Percentiles rank a stretch among this genome's conserved stretches.
Conservation (phyloP, 2,888 invertebrate species). For the Drosophila eohydei region DNA sequence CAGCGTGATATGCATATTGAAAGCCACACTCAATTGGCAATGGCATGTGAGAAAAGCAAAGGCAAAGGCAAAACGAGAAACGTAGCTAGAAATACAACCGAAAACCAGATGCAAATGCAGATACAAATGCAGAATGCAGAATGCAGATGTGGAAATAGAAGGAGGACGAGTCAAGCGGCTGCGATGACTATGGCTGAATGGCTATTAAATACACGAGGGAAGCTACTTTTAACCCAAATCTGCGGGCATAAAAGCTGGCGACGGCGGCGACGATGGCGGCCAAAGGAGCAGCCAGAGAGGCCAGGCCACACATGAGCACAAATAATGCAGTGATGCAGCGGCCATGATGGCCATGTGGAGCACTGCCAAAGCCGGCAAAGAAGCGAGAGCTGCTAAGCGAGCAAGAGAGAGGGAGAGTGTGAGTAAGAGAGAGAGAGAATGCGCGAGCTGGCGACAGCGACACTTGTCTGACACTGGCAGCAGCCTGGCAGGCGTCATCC, state of each 20-base stretch:
- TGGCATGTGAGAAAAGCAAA: slow-evolving; percentile 24
- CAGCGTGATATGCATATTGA: slow-evolving; percentile 33
- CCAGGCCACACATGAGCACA: slow-evolving; percentile 68
- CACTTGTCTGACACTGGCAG: slow-evolving; percentile 63
- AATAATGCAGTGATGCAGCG: slow-evolving; percentile 66
- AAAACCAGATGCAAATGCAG: slow-evolving; percentile 27
- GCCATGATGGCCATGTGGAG: slow-evolving; percentile 68
- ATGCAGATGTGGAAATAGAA: slow-evolving; percentile 16
- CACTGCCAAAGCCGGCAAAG: slow-evolving; percentile 70
- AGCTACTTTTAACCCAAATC: slow-evolving; percentile 79
- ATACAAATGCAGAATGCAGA: slow-evolving; percentile 26
- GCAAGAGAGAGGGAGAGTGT: background rate
- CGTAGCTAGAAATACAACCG: slow-evolving; percentile 21
- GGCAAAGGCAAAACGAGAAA: slow-evolving; percentile 11
- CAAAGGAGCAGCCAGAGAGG: slow-evolving; percentile 35
- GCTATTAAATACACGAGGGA: slow-evolving; percentile 79
- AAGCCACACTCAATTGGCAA: slow-evolving; percentile 48
- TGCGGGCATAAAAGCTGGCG: slow-evolving; percentile 73
- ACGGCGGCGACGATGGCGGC: slow-evolving; percentile 13
- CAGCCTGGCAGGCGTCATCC: slow-evolving; percentile 70
- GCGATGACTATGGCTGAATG: slow-evolving; percentile 53
- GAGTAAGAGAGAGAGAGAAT: background rate
- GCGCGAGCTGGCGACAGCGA: slow-evolving; percentile 28
- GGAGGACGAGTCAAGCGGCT: slow-evolving; percentile 6
- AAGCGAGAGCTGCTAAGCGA: slow-evolving; percentile 24